phyloP scores from a whole-genome alignment of 1,140 invertebrate species.

The Pogonomyrmex californicus region DNA sequence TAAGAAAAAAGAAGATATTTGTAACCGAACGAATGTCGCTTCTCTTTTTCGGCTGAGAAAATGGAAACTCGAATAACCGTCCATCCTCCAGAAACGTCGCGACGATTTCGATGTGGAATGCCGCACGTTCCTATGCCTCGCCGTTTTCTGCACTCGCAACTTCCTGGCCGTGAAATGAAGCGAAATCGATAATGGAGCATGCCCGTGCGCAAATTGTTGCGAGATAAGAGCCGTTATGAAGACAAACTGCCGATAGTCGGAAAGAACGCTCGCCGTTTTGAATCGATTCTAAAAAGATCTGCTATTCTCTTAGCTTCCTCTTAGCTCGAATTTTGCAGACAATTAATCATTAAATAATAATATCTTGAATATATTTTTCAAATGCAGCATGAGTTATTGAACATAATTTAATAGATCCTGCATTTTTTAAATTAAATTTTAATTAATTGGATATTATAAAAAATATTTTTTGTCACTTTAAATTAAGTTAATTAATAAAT shows the following conservation, averaged over 20 bases:
- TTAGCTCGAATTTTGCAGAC: neutral
- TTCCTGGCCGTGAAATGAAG: slow-evolving; percentile 72
- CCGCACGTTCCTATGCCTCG: slow-evolving; percentile 44
- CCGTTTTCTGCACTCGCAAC: neutral
- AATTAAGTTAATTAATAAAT: neutral
- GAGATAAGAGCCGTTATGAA: slow-evolving; percentile 75
- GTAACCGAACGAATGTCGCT: neutral
- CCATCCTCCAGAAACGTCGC: slow-evolving; percentile 63
- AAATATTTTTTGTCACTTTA: neutral
- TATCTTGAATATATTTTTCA: neutral
- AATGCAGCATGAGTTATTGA: neutral
- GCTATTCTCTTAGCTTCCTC: neutral
- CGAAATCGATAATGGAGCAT: slow-evolving; percentile 77
- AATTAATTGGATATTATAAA: neutral
- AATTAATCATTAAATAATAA: neutral
- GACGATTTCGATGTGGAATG: slow-evolving; percentile 65
- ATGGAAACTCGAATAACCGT: slow-evolving; percentile 71
- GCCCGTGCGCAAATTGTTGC: slow-evolving; percentile 73
- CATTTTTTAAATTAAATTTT: slow-evolving; percentile 3
- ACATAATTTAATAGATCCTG: neutral
- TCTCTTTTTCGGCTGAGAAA: slow-evolving; percentile 39
- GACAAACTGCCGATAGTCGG: slow-evolving; percentile 69
- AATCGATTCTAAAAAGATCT: slow-evolving; percentile 23
- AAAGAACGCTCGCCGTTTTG: slow-evolving; percentile 12
- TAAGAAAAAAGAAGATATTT: neutral